These are phyloP conservation scores for Capromys pilorides DNA, from an alignment of 2,797 vertebrate genomes.

Conservation along the genomic window DNA sequence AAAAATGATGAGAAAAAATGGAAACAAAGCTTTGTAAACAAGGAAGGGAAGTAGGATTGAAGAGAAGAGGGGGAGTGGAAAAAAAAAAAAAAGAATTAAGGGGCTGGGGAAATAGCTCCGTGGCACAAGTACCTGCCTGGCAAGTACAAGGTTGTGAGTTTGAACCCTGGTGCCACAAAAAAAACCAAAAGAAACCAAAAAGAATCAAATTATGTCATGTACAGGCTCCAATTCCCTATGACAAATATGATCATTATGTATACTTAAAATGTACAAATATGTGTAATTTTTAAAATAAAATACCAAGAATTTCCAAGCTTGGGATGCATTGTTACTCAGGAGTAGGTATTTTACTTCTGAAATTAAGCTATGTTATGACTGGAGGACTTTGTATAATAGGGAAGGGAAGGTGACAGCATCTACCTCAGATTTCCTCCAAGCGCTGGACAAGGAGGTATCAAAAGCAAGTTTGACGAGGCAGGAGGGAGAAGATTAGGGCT, in stretches of 20 bases:
- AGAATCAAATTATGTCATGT: not conserved
- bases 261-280: not conserved
- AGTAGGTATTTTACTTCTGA: conserved; percentile 11
- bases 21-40: not conserved
- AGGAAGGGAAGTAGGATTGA: not conserved
- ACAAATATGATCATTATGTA: not conserved
- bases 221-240: not conserved
- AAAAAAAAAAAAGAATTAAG: too few relatives aligned
- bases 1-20: not conserved
- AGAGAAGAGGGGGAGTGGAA: not conserved
- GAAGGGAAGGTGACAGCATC: not conserved
- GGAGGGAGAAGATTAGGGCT: not conserved
- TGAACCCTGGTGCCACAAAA: too few relatives aligned
- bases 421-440: not conserved
- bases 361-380: not conserved
- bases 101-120: too few relatives aligned
- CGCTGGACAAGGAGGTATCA: not conserved
- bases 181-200: too few relatives aligned
- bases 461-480: not conserved
- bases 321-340: not conserved
- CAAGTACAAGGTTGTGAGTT: too few relatives aligned
- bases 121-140: too few relatives aligned
- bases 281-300: not conserved
- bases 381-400: not conserved
- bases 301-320: not conserved